Percentiles rank a stretch among this genome's conserved stretches.
Conservation (phyloP, 2,113 vertebrate genomes). For the Ovis aries region DNA sequence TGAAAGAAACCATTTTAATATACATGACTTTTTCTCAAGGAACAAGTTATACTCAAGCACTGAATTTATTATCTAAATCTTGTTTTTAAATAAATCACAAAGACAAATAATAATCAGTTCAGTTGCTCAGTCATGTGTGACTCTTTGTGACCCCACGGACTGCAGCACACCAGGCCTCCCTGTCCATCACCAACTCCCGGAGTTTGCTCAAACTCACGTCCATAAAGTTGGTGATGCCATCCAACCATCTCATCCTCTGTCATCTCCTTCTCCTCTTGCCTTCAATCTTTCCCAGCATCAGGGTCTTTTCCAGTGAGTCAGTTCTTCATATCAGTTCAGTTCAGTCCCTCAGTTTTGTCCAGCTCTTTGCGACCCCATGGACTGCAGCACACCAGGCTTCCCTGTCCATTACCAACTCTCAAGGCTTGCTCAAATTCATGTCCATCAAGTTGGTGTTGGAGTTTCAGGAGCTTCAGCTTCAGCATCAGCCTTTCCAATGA, state of each 20-base stretch:
- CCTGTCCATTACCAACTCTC: not conserved
- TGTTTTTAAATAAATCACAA: not conserved
- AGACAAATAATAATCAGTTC: not conserved
- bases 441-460: not conserved
- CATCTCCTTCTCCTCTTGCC: not conserved
- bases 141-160: not conserved
- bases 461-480: not conserved
- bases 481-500: not conserved
- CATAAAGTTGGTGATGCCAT: not conserved
- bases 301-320: not conserved
- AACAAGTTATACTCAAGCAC: not conserved
- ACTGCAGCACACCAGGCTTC: not conserved
- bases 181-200: not conserved
- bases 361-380: not conserved
- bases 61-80: not conserved
- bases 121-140: accelerated
- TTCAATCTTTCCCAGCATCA: not conserved
- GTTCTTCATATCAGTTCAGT: not conserved
- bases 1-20: not conserved
- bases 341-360: not conserved
- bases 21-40: not conserved
- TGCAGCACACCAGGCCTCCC: not conserved
- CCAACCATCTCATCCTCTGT: not conserved
- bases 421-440: not conserved
- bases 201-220: not conserved